Evolutionary conservation across 2,797 vertebrate species (phyloP), one percentile per base, ranked within the genome.

Genomic region (Tiaroga cobitis): DNA sequence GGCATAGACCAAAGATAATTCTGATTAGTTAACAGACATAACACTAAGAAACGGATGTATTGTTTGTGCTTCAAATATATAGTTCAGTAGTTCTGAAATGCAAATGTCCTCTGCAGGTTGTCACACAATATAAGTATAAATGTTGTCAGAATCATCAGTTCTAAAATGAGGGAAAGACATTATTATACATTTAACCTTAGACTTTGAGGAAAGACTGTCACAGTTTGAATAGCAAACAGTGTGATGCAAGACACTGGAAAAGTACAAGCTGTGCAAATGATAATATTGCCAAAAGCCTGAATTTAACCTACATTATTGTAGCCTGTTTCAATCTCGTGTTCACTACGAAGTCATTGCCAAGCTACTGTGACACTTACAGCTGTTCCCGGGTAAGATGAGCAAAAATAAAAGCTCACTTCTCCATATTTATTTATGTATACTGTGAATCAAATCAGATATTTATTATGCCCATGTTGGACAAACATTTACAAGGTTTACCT

Each of bases 241-340:
- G 0, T 21, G 41, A 24, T 56, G 21, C 8, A n/a, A 78, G 56
- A 43, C 37, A 43, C 76, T 43, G 76, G 76, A 63, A 63, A 78
- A 63, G 15, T 78, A 78, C 76, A 78, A 78, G 76, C 76, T 61
- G 76, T 63, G 76, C 76, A 63, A 78, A 61, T 26, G 15, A 15
- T 61, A 61, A 77, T n/a, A 41, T 26, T 78, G 76, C 56, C 76
- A 63, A 78, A 61, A 41, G 56, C 37, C 76, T 78, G 76, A 43
- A 63, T 43, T 29, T 43, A 78, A 78, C 76, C 76, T 78, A 78
- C 56, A 63, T 78, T 43, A 63, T 1, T 61, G 24, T 43, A 43
- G 56, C n/a, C 76, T 41, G 37, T 43, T 56, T 61, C 8, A 78
- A 39, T 43, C 76, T 19, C 6, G 34, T 29, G 37, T 41, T 61